Evolutionary conservation across 2,113 vertebrate species (phyloP).

Genomic region (human): GRCh38 chr15:57404501-57405000

Average conservation of each 20-base stretch:
- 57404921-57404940: background rate
- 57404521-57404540: constrained; percentile 34
- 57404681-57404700: background rate
- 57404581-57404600: background rate
- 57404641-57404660: background rate
- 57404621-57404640: background rate
- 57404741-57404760: background rate
- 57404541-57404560: background rate
- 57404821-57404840: background rate
- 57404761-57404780: background rate
- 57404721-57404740: background rate
- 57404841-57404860: background rate
- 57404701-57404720: background rate
- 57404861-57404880: background rate
- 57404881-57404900: no score
- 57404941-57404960: background rate
- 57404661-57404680: background rate
- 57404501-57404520: background rate
- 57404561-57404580: background rate
- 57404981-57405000: background rate
- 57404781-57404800: no score
- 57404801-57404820: background rate
- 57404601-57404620: background rate
- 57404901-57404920: background rate
- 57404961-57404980: background rate